These are phyloP conservation scores for Drosophila histrio DNA, from an alignment of 2,888 invertebrate species.

Conservation along the genomic window DNA sequence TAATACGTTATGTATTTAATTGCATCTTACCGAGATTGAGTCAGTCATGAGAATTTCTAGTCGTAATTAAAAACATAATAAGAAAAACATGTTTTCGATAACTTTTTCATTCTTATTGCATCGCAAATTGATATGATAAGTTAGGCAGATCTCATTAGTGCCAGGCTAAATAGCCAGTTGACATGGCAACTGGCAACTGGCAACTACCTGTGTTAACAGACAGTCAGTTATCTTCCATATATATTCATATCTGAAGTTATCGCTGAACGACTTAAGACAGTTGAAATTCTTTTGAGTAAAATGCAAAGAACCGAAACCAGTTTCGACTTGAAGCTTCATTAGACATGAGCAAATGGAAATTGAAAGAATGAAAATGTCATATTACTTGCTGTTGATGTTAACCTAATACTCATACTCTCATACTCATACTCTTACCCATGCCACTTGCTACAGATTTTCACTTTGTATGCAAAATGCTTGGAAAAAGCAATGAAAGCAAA, in stretches of 20 bases:
- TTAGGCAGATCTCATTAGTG: constrained; percentile 6
- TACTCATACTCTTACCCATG: no score
- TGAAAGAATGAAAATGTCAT: constrained; percentile 36
- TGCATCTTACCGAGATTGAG: constrained; percentile 44
- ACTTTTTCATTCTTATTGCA: constrained; percentile 5
- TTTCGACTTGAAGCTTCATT: constrained; percentile 62
- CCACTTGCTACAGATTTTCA: constrained; percentile 39
- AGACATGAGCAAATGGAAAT: constrained; percentile 30
- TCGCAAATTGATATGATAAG: neutral
- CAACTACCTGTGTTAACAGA: constrained; percentile 55
- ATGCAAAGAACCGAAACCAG: constrained; percentile 47
- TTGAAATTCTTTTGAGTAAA: constrained; percentile 25
- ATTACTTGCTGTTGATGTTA: constrained; percentile 36
- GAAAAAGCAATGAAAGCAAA: constrained; percentile 64
- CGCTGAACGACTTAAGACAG: constrained; percentile 47
- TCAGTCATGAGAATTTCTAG: neutral
- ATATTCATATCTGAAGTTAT: constrained; percentile 59
- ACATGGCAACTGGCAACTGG: constrained; percentile 23
- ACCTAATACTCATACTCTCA: constrained; percentile 9
- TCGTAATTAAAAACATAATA: neutral
- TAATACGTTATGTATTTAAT: constrained; percentile 43
- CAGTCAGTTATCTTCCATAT: constrained; percentile 53
- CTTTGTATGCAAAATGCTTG: constrained; percentile 49
- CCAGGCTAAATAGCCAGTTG: constrained; percentile 26
- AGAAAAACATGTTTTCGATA: neutral